Evolutionary conservation across 2,888 invertebrate genomes (phyloP).

Genomic region (Hypomecis atomaria): DNA sequence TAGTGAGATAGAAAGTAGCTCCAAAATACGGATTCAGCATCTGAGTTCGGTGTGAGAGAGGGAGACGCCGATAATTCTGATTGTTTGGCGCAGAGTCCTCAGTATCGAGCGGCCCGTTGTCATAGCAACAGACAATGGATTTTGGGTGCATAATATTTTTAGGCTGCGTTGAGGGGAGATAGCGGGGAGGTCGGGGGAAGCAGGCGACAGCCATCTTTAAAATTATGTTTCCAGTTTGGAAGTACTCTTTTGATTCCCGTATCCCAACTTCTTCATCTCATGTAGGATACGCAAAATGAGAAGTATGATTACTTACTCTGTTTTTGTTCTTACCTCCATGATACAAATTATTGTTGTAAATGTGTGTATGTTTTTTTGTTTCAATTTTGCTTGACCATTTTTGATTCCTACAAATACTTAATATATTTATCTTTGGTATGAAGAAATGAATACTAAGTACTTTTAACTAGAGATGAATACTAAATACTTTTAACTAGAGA

Average conservation of each 20-base stretch:
- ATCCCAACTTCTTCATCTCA: conserved; percentile 61
- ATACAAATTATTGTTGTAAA: too few species aligned
- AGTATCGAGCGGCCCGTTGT: conserved; percentile 81
- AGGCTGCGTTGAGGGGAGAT: conserved; percentile 74
- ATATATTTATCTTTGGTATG: too few species aligned
- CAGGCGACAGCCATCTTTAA: conserved; percentile 82
- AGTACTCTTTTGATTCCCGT: conserved; percentile 73
- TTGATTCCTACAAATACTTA: too few species aligned
- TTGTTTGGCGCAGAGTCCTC: conserved; percentile 65
- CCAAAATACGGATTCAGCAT: conserved; percentile 72
- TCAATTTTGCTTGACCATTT: too few species aligned
- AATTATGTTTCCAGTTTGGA: conserved; percentile 83
- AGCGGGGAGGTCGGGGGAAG: conserved; percentile 65
- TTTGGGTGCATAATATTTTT: conserved; percentile 85
- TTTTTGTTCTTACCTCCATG: too few species aligned
- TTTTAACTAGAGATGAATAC: too few species aligned
- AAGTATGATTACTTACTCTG: conserved; percentile 1
- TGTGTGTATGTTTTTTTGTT: too few species aligned
- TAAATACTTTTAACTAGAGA: too few species aligned
- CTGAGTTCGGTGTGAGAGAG: conserved; percentile 71
- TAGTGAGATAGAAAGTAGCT: conserved; percentile 69
- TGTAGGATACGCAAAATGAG: conserved; percentile 56
- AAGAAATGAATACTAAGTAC: too few species aligned
- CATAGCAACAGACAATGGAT: conserved; percentile 84
- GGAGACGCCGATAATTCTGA: conserved; percentile 76